A percentile compares a stretch with the other conserved stretches of the same genome.
Conservation (phyloP, 2,113 vertebrate genomes). For the Gracilinanus agilis region DNA sequence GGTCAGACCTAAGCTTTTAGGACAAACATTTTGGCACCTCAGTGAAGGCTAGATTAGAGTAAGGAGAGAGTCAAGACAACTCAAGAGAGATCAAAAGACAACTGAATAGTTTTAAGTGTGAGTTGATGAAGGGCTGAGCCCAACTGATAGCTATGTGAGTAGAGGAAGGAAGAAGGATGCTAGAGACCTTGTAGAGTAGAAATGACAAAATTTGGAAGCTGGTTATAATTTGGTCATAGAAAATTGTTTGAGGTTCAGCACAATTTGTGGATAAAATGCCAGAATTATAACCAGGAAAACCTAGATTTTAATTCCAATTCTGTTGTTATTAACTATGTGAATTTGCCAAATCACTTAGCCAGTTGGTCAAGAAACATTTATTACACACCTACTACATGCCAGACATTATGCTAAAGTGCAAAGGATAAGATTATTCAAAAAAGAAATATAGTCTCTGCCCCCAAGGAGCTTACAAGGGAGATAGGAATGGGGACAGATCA, state of each 20-base stretch:
- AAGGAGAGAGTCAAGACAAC: background rate
- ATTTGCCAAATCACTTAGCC: background rate
- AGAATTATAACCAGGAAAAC: background rate
- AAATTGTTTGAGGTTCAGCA: background rate
- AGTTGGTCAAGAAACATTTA: background rate
- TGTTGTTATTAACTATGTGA: background rate
- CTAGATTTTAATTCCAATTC: background rate
- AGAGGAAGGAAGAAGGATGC: background rate
- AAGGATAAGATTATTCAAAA: background rate
- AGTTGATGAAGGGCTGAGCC: background rate
- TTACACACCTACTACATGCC: background rate
- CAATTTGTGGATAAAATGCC: background rate
- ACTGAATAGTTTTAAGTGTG: background rate
- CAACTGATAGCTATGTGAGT: background rate
- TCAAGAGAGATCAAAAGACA: background rate
- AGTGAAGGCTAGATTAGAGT: background rate
- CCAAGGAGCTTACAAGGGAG: background rate
- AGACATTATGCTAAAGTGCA: background rate
- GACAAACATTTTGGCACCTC: background rate
- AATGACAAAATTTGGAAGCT: background rate
- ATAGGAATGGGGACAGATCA: background rate
- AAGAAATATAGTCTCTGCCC: background rate
- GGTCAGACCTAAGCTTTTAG: too few species aligned
- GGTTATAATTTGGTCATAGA: background rate
- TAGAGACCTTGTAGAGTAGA: background rate